A percentile compares a stretch with the other conserved stretches of the same genome.
phyloP scores from a whole-genome alignment of 1,140 invertebrate species.

The Drosophila sucinea region DNA sequence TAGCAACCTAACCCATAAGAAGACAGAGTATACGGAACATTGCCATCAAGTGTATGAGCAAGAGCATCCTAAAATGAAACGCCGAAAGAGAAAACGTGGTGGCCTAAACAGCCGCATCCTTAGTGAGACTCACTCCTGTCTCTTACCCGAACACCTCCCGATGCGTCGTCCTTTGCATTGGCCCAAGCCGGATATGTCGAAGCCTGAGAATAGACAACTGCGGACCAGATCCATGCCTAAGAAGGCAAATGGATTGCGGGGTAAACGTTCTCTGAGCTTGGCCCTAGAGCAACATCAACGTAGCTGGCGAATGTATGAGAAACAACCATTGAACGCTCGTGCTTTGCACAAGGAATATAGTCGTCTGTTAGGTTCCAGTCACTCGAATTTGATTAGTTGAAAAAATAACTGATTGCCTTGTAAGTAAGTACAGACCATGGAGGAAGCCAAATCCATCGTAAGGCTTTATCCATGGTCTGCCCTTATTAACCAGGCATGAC shows the following conservation, averaged over 20 bases:
- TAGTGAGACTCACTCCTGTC: not conserved
- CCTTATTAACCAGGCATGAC: not conserved
- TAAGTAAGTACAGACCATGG: not conserved
- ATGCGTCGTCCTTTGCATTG: constrained; percentile 54
- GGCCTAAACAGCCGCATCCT: not conserved
- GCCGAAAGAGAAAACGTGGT: constrained; percentile 1
- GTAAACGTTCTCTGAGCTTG: constrained; percentile 4
- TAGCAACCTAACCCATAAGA: not conserved
- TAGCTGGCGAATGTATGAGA: constrained; percentile 28
- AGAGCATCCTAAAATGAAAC: constrained; percentile 18
- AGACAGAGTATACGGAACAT: not conserved
- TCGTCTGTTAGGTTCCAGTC: constrained; percentile 10
- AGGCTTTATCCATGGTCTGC: not conserved
- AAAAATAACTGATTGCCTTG: not conserved
- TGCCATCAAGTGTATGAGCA: constrained; percentile 20
- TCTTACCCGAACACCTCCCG: not conserved
- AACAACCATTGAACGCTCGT: constrained; percentile 30
- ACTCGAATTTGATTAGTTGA: not conserved
- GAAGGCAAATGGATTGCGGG: accelerated
- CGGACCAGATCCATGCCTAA: not conserved
- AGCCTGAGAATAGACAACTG: not conserved
- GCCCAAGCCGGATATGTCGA: constrained; percentile 49
- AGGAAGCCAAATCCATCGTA: not conserved
- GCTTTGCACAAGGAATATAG: constrained; percentile 35
- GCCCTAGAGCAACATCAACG: constrained; percentile 9